Base-by-base conservation (phyloP, 2,888 invertebrate genomes). In the Tinea pellionella region DNA sequence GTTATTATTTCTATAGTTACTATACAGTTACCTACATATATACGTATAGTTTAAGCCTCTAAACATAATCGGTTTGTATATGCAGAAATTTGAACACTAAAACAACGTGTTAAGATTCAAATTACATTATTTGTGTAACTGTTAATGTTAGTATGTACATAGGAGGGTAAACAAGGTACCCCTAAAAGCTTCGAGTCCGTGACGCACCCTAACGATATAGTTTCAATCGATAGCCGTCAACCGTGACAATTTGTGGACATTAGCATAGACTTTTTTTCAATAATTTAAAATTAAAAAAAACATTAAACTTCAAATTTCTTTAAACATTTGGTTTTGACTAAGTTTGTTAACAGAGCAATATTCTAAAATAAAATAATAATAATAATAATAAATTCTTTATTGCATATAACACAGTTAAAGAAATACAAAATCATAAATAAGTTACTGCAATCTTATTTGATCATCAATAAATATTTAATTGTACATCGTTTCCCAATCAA, bases 221-320 rank as follows among this genome's bases (percentile, higher is more conserved):
- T 72, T 72, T 67, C 70, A 70, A 72, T 70, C 71, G 67, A 72
- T 70, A 69, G 62, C 64, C 63, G 59, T 13, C 61, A 61, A 47
- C 64, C 65, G 65, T 66, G 66, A 66, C 59, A 65, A 63, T 63
- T 55, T 64, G 61, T 61, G 60, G 53, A 55, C 60, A 62, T 63
- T 66, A 63, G 15, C 29, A 16, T 13, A 4, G 6, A 9, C 30
- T 30, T 30, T 37, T 37, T 37, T 12, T 24, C 6, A 6, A 24
- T 61, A 61, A 62, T 63, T 63, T 60, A 62, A 62, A 24, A 24
- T 6, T 3, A 6, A 24, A 24, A 24, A 51, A 51, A 4, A 43
- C 15, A 15, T 13, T 43, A n/a, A 43, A 43, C n/a, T n/a, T n/a
- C n/a, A n/a, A n/a, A n/a, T n/a, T n/a, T n/a, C n/a, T n/a, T n/a